Base-by-base conservation (phyloP, 1,140 invertebrate species). In the Hyles euphorbiae region DNA sequence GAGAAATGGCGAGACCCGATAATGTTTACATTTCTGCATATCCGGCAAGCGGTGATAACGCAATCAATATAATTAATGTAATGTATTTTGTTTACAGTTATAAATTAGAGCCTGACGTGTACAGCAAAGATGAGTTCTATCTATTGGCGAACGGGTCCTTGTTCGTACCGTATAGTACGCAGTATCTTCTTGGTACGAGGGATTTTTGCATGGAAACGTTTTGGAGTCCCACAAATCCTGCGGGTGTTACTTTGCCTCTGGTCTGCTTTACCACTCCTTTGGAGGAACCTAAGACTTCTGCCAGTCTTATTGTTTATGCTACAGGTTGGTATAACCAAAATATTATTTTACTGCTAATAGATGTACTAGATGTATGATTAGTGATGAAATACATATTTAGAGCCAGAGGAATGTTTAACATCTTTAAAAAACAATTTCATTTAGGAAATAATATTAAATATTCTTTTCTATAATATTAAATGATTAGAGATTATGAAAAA, bases 131-230 rank as follows among this genome's bases (percentile, higher is more conserved):
- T 62, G 88, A 90, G 48, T 91, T 91, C 70, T 90, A 91, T 67
- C 83, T 93, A 48, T 68, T 93, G 57, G 72, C 82, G 22, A 93
- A 93, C 66, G 92, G 92, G 40, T 91, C 91, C 0, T 76, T 93
- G 54, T 91, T 90, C 53, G 87, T 88, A 5, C 92, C 91, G 0
- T 76, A 78, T 58, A 78, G 81, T 46, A 57, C 70, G 5, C 87
- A 89, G 1, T 63, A 68, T 3, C 81, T 91, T 72, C 74, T 92
- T n/a, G 77, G 75, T 3, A 90, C 89, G 2, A 78, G 81, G 34
- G 87, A 92, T 60, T 93, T 91, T 71, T 93, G 92, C 67, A 89
- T 89, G 87, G 87, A 90, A 68, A 83, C 85, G 4, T 90, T 90
- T 66, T 89, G 78, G 73, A 89, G 86, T 11, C 76, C 79, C 53